These are phyloP conservation scores for Polydrusus tereticollis DNA, from an alignment of 2,888 invertebrate genomes.

Conservation along the genomic window DNA sequence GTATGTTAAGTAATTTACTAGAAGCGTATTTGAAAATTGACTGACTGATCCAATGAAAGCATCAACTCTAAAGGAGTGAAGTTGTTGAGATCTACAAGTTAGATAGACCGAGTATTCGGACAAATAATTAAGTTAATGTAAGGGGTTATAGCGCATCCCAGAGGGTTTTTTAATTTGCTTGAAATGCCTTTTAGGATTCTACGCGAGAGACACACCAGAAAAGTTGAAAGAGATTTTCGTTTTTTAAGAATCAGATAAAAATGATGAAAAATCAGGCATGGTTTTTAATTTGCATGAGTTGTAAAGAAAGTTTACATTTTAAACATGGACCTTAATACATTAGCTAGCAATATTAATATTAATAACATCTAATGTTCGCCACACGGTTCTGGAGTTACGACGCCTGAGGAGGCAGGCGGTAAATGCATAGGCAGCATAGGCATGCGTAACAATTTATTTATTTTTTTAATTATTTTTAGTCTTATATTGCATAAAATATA, in stretches of 20 bases:
- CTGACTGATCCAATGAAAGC: constrained; percentile 20
- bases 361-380: no score
- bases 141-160: constrained; percentile 38
- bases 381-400: no score
- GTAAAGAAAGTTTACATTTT: no score
- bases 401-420: no score
- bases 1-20: constrained; percentile 16
- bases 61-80: constrained; percentile 39
- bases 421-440: no score
- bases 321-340: no score
- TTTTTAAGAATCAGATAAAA: constrained; percentile 9
- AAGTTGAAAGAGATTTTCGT: constrained; percentile 40
- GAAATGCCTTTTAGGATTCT: constrained; percentile 33
- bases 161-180: constrained; percentile 42
- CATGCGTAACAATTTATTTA: no score
- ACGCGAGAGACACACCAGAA: constrained; percentile 12
- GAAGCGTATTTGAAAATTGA: constrained; percentile 15
- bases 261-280: background rate
- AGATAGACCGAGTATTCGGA: constrained; percentile 30
- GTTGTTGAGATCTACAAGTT: constrained; percentile 33
- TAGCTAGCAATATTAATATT: no score
- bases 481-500: no score
- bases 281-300: background rate
- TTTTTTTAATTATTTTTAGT: no score
- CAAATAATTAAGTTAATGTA: constrained; percentile 50